Evolutionary conservation across 2,113 vertebrate genomes (phyloP).

Genomic region (Malurus alboscapulatus): DNA sequence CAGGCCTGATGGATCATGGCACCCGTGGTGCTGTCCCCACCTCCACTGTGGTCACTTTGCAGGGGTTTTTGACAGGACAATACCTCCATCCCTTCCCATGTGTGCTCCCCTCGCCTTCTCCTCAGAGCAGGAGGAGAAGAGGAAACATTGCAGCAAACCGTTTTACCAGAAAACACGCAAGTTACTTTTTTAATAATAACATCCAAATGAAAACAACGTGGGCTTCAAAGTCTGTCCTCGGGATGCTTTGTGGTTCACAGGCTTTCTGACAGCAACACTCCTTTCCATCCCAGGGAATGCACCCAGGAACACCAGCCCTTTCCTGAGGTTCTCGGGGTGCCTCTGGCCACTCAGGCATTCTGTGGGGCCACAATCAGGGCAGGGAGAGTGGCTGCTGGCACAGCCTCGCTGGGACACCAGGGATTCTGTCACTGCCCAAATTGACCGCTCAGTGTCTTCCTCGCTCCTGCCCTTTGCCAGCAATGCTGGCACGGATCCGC

Average conservation of each 20-base stretch:
- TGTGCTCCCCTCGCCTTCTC: accelerated
- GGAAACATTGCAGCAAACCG: background rate
- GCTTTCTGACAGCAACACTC: background rate
- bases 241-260: background rate
- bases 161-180: conserved; percentile 49
- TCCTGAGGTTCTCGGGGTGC: accelerated
- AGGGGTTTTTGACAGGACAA: background rate
- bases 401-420: background rate
- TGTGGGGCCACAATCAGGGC: accelerated
- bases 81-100: background rate
- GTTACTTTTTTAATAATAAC: background rate
- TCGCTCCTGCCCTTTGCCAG: background rate
- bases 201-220: conserved; percentile 42
- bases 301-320: background rate
- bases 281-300: accelerated
- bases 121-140: background rate
- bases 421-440: background rate
- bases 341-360: accelerated
- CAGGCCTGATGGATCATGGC: accelerated
- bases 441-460: background rate
- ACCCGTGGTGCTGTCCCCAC: accelerated
- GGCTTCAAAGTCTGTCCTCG: background rate
- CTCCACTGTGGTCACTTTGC: background rate
- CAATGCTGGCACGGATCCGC: accelerated
- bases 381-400: background rate